Evolutionary conservation across 2,888 invertebrate species (phyloP).

Genomic region (Metacarcinus magister): DNA sequence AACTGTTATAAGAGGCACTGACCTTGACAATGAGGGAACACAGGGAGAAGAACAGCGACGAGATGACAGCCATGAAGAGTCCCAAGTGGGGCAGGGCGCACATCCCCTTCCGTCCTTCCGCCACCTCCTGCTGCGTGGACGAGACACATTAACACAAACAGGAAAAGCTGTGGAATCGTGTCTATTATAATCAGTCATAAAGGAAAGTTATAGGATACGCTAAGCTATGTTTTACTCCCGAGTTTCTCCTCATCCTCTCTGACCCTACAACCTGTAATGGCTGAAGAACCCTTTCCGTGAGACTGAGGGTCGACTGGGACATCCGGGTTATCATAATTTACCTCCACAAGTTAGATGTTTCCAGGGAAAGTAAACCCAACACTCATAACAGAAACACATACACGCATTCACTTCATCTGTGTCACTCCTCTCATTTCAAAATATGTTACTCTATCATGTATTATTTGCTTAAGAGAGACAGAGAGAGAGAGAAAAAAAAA

Average conservation of each 20-base stretch:
- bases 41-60: constrained; percentile 94
- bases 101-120: background rate
- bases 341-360: background rate
- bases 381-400: background rate
- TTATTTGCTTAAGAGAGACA: background rate
- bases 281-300: background rate
- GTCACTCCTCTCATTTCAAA: background rate
- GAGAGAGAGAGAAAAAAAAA: too few relatives aligned
- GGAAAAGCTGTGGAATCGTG: background rate
- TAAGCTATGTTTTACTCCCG: background rate
- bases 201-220: background rate
- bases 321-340: background rate
- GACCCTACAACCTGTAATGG: background rate
- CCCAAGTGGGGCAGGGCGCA: constrained; percentile 89
- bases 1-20: background rate
- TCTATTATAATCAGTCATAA: background rate
- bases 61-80: constrained; percentile 92
- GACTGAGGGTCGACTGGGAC: background rate
- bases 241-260: background rate
- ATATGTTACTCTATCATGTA: background rate
- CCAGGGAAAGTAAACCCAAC: background rate
- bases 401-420: background rate
- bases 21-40: constrained; percentile 95
- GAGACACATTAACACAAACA: background rate
- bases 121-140: background rate